Evolutionary conservation across 2,797 vertebrate genomes (phyloP), one percentile per base, ranked within the genome.

Genomic region (Phoebastria nigripes): DNA sequence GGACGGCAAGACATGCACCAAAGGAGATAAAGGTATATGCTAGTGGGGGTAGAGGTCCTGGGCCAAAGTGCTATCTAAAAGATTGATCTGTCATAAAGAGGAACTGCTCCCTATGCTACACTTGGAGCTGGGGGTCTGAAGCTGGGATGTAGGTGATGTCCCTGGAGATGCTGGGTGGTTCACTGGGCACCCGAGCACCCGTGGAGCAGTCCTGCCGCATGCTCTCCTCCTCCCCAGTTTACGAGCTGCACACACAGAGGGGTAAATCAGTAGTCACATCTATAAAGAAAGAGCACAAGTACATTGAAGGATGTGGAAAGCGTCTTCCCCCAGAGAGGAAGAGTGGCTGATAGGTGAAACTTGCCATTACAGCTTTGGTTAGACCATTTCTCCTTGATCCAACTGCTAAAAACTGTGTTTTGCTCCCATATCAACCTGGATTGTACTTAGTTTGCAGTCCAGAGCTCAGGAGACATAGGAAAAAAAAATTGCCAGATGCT

Each of bases 1-100:
- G 17, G 98, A 99, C 4, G 98, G 99, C 71, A 99, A 95, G 97
- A 99, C 99, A 0, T 99, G 99, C 98, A 98, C 98, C 95, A 98
- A 98, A 95, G 99, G 98, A 83, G 98, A 99, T 91, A 98, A 98
- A 98, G 99, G 99, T 98, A 98, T 97, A 94, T 11, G 66, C 62
- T 47, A 72, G 26, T 5, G 4, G 15, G 25, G 8, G 20, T 83
- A 37, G 79, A 52, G 47, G 51, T 61, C n/a, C 22, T 28, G 31
- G 26, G 20, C 5, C 41, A 52, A 52, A 61, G 31, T 6, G 24
- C 5, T 0, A 0, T 8, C 31, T 69, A 39, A 83, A 73, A 26
- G 10, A 4, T 15, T 42, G 37, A n/a, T 51, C 39, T 21, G 25
- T 42, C 2, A 0, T 9, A 37, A 51, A 39, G 18, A 58, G 33